These are phyloP conservation scores for Spinibarbus caldwelli DNA, from an alignment of 2,797 vertebrate genomes.

Conservation along the genomic window DNA sequence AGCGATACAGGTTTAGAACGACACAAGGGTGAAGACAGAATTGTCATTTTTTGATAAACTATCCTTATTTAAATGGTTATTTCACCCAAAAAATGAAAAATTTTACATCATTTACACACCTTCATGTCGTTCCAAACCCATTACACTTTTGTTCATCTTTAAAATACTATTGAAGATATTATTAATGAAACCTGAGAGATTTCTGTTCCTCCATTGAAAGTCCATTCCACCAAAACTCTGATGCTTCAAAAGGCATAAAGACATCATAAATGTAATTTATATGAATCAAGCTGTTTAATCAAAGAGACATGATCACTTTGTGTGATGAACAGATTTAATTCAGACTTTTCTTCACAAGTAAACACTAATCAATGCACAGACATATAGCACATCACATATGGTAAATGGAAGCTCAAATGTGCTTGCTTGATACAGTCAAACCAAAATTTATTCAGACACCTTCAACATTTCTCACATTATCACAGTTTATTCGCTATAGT, in stretches of 20 bases:
- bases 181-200: neutral
- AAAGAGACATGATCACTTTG: neutral
- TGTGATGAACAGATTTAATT: neutral
- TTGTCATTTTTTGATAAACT: neutral
- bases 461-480: too few relatives aligned
- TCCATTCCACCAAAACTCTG: neutral
- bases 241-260: neutral
- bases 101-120: neutral
- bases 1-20: neutral
- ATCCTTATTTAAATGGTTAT: neutral
- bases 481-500: too few relatives aligned
- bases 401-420: neutral
- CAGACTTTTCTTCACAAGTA: neutral
- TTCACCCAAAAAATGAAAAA: neutral
- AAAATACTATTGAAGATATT: neutral
- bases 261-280: neutral
- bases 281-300: neutral
- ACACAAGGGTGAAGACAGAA: neutral
- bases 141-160: neutral
- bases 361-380: neutral
- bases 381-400: neutral
- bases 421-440: neutral
- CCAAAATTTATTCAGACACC: too few relatives aligned
- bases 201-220: neutral
- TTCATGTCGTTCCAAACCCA: neutral